Conservation (phyloP, 2,113 vertebrate genomes). For the Elanoides forficatus region DNA sequence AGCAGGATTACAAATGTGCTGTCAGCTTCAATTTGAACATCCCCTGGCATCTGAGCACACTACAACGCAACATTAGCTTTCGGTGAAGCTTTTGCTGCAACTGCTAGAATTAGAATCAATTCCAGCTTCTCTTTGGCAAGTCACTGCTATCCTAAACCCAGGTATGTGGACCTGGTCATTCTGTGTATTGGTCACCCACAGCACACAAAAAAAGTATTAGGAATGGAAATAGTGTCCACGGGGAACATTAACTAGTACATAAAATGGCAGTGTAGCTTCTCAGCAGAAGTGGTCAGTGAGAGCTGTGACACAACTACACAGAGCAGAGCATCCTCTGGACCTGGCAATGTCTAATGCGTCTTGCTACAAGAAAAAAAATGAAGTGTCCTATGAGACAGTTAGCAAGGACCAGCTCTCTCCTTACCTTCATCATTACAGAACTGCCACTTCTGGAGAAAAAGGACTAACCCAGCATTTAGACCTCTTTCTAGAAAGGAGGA, state of each 20-base stretch:
- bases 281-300: not conserved
- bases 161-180: not conserved
- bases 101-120: not conserved
- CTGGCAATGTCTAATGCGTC: not conserved
- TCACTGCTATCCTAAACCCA: not conserved
- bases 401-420: not conserved
- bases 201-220: not conserved
- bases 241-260: not conserved
- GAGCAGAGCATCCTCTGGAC: not conserved
- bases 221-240: not conserved
- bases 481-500: not conserved
- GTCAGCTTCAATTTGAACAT: constrained; percentile 27
- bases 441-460: not conserved
- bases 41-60: not conserved
- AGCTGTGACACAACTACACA: not conserved
- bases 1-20: constrained; percentile 22
- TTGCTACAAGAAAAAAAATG: not conserved
- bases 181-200: not conserved
- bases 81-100: not conserved
- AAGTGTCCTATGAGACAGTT: accelerated
- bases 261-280: not conserved
- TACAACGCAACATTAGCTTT: not conserved
- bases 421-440: not conserved
- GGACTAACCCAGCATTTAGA: not conserved
- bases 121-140: not conserved